Base-by-base conservation (phyloP, 2,797 vertebrate genomes). In the Xiphorhynchus erythropygius region DNA sequence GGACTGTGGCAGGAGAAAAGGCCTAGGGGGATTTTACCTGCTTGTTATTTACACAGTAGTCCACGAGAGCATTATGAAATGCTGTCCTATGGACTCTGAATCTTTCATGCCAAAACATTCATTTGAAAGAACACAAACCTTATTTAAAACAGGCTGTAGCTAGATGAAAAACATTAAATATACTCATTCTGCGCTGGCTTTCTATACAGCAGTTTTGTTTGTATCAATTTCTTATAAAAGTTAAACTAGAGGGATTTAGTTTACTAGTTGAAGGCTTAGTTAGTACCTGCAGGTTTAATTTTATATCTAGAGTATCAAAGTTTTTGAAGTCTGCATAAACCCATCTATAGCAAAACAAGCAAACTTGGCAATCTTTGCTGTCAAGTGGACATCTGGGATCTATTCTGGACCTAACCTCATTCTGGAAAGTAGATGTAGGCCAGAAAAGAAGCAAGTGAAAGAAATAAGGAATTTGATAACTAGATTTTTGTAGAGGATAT, bases 41-140 rank as follows among this genome's bases (percentile, higher is more conserved):
- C 49, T 78, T 93, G 56, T 98, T 96, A 23, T 97, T 96, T 94
- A 97, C 94, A 90, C 95, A 97, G 37, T 97, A 98, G 53, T 97
- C 97, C 79, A 98, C 90, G 46, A 98, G 96, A 64, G 97, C 97
- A 79, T 97, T 96, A 94, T 98, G 98, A 98, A 98, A 93, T 97
- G 97, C 67, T 97, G 96, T 62, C 98, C 98, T 94, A 97, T 92
- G 63, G 96, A 97, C 70, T 98, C 97, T 68, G 98, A 93, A 77
- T 98, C 97, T 88, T 96, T 97, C 17, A 88, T 96, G 16, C 21
- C 41, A 67, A 71, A 91, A 52, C 8, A 59, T 44, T 71, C 0
- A 56, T 42, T 71, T 71, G 53, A 60, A 89, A 55, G 41, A 87
- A 46, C 7, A 52, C 7, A 49, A 57, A 64, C 13, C 2, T 84